These are phyloP conservation scores for Nannoperca obscura DNA, from an alignment of 2,797 vertebrate species.

Conservation along the genomic window DNA sequence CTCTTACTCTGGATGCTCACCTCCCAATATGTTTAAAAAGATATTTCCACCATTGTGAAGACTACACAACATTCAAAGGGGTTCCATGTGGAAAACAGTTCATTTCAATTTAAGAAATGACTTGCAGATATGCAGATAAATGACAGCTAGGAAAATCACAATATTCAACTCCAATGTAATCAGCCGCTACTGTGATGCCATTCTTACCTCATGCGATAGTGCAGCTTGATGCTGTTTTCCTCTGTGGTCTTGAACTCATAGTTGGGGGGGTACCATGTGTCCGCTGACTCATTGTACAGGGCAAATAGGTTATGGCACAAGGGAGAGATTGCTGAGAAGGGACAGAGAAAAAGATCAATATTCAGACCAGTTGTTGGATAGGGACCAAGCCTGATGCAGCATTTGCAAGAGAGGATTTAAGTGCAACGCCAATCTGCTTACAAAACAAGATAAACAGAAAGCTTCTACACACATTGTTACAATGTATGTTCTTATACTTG, in stretches of 20 bases:
- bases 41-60: background rate
- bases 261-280: conserved; percentile 94
- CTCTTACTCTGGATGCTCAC: background rate
- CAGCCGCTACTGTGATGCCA: background rate
- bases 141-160: background rate
- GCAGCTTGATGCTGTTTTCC: conserved; percentile 87
- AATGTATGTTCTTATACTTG: background rate
- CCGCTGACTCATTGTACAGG: conserved; percentile 88
- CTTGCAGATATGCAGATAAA: background rate
- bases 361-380: background rate
- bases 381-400: background rate
- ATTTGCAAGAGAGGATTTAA: background rate
- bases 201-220: conserved; percentile 96
- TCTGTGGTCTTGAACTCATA: conserved; percentile 90
- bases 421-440: background rate
- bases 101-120: background rate
- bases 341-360: conserved; percentile 24
- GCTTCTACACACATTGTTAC: background rate
- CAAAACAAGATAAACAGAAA: conserved; percentile 9
- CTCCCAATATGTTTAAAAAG: background rate
- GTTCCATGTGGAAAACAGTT: background rate
- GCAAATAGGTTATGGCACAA: conserved; percentile 97
- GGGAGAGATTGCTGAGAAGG: conserved; percentile 91
- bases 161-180: conserved; percentile 1
- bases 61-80: background rate